phyloP scores from a whole-genome alignment of 2,888 invertebrate genomes.

The Polyommatus iphigenia region DNA sequence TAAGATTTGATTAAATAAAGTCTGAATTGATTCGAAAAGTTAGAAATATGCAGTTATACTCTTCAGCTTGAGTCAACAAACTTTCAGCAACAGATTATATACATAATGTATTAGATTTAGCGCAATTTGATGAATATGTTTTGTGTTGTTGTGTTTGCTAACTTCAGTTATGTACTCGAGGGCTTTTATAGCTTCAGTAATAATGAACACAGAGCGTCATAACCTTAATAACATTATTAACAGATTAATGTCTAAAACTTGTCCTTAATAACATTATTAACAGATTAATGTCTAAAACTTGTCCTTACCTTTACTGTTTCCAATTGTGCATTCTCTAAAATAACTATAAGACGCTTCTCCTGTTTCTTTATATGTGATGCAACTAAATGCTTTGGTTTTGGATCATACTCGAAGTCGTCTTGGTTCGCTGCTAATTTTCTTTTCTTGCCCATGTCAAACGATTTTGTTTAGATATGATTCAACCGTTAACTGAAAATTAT shows the following conservation, averaged over 20 bases:
- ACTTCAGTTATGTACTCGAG: too few species aligned
- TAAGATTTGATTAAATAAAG: neutral
- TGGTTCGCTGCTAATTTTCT: conserved; percentile 72
- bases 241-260: neutral
- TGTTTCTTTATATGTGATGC: conserved; percentile 89
- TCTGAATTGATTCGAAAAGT: neutral
- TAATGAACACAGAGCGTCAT: neutral
- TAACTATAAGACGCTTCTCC: conserved; percentile 94
- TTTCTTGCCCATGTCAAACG: conserved; percentile 67
- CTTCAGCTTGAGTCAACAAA: neutral
- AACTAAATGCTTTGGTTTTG: conserved; percentile 87
- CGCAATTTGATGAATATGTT: too few species aligned
- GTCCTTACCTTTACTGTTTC: conserved; percentile 94
- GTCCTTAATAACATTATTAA: conserved; percentile 54
- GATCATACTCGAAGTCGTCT: conserved; percentile 89
- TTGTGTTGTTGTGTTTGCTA: too few species aligned
- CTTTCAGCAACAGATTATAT: neutral
- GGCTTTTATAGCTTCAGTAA: neutral
- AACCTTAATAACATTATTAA: neutral
- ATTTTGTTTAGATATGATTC: neutral
- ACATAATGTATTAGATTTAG: too few species aligned
- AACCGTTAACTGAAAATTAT: neutral
- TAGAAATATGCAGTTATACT: neutral
- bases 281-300: neutral
- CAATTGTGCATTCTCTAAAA: conserved; percentile 95